Evolutionary conservation across 2,797 vertebrate genomes (phyloP), one percentile per base, ranked within the genome.

Genomic region (Chrosomus eos): DNA sequence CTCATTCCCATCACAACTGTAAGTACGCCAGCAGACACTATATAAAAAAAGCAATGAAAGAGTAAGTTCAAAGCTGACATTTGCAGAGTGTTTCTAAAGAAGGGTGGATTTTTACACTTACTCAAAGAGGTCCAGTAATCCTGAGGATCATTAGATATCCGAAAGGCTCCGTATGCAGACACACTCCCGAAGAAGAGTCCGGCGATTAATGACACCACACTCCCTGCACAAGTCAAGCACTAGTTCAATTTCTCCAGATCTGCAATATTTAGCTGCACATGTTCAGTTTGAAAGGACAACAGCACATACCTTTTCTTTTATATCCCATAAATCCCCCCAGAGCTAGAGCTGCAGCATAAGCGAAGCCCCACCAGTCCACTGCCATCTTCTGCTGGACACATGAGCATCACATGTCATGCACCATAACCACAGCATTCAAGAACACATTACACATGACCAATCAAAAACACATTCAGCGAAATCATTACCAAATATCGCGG

Each of bases 351-450:
- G 95, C 95, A 83, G 97, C 97, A 84, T 98, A 99, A 31, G 94
- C 88, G 86, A 97, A 98, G 28, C 97, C 97, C 84, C 97, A 79
- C 96, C 97, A 97, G 93, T 99, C 98, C 82, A 98, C 78, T 13
- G 87, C 82, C 88, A 89, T 89, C 2, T 23, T 55, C 21, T n/a
- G 55, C 70, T 62, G 3, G 33, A 72, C 2, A n/a, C 23, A 45
- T 26, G 14, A 51, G 36, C 33, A 67, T 21, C 16, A 70, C 21
- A 48, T 2, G 2, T 48, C 48, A 19, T 4, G 21, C 28, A 14
- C 19, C 45, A 18, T 18, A 1, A 48, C n/a, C n/a, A n/a, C n/a
- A n/a, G n/a, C n/a, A n/a, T 18, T 48, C 45, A 40, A 55, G 5
- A 23, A 33, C 45, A 53, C 28, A 67, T 33, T n/a, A 16, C 53